Conservation (phyloP, 2,888 invertebrate genomes). For the Philonicus albiceps region DNA sequence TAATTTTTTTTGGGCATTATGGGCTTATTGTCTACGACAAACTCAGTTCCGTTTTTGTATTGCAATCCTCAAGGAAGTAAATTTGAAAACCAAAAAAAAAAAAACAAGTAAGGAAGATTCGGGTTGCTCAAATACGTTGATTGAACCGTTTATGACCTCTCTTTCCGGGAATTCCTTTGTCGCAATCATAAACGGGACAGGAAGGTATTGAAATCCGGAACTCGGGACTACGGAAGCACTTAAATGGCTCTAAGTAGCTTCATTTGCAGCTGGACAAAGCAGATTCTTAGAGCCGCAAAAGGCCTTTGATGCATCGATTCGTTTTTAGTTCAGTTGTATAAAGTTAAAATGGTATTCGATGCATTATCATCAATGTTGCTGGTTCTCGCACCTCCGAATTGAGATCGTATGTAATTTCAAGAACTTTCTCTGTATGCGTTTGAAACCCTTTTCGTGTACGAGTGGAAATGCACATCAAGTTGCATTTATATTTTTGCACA, state of each 20-base stretch:
- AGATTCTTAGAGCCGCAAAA: not conserved
- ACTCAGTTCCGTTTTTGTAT: not conserved
- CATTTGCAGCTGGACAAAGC: not conserved
- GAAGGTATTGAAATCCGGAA: conserved; percentile 35
- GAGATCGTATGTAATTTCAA: not conserved
- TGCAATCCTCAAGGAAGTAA: conserved; percentile 1
- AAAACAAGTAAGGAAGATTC: not conserved
- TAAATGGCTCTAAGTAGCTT: not conserved
- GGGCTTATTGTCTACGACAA: not conserved
- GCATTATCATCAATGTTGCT: not conserved
- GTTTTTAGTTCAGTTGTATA: not conserved
- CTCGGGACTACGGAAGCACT: conserved; percentile 15
- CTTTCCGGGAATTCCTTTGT: conserved; percentile 28
- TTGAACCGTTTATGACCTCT: conserved; percentile 36
- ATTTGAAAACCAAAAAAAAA: not conserved
- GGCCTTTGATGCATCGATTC: not conserved
- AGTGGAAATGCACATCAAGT: conserved; percentile 15
- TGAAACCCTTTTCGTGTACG: conserved; percentile 7
- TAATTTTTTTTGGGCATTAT: not conserved
- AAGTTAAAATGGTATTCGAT: no score
- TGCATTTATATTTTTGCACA: conserved; percentile 18
- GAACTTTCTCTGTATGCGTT: conserved; percentile 3
- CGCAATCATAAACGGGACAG: conserved; percentile 1
- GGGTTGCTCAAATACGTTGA: not conserved
- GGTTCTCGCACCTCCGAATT: not conserved